Evolutionary conservation across 2,113 vertebrate species (phyloP).

Genomic region (Bubalus kerabau): DNA sequence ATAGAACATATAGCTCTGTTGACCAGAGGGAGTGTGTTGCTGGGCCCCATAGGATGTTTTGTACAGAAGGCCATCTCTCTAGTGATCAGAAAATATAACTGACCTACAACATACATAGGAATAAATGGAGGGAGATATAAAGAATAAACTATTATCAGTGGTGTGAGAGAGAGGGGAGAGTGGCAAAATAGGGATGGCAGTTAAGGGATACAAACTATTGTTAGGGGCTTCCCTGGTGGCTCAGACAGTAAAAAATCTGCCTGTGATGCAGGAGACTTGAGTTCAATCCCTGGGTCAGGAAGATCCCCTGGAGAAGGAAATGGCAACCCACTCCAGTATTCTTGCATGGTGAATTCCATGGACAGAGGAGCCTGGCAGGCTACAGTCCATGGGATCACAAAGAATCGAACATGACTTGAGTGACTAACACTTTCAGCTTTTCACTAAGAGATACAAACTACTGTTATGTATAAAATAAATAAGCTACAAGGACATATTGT

Average conservation of each 20-base stretch:
- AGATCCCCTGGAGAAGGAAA: background rate
- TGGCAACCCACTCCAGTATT: background rate
- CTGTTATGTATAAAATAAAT: background rate
- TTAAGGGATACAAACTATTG: too few species aligned
- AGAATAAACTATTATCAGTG: background rate
- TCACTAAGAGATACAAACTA: background rate
- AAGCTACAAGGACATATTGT: background rate
- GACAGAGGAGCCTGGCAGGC: background rate
- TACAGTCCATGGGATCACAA: background rate
- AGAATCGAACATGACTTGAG: background rate
- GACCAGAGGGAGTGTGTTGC: background rate
- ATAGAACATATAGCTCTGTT: background rate
- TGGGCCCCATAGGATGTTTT: background rate
- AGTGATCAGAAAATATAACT: background rate
- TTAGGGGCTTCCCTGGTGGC: too few species aligned
- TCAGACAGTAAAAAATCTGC: too few species aligned
- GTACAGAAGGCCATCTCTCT: background rate
- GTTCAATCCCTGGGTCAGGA: too few species aligned
- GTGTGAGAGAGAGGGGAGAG: background rate
- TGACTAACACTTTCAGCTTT: background rate
- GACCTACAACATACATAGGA: background rate
- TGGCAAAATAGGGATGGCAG: background rate
- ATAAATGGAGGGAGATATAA: background rate
- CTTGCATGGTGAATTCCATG: background rate
- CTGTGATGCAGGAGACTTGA: too few species aligned